Conservation (phyloP, 2,797 vertebrate species). For the Aselliscus stoliczkanus region DNA sequence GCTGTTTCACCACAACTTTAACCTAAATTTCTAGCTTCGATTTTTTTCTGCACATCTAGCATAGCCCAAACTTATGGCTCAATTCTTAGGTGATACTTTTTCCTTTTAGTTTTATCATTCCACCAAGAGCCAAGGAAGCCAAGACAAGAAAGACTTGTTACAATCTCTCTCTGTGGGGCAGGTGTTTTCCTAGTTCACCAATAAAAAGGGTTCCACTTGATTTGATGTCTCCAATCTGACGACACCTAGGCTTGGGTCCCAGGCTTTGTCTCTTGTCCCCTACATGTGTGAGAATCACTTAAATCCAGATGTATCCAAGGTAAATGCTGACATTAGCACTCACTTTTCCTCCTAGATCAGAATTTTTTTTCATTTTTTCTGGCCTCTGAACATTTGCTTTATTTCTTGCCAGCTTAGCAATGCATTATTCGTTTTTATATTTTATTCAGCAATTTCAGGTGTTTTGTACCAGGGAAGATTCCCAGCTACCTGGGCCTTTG, state of each 20-base stretch:
- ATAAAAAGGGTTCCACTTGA: neutral
- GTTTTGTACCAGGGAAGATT: neutral
- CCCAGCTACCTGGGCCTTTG: neutral
- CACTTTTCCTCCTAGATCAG: neutral
- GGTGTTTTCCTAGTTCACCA: neutral
- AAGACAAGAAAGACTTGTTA: neutral
- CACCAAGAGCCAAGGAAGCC: neutral
- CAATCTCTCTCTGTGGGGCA: neutral
- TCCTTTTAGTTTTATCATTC: neutral
- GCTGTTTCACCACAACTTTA: neutral
- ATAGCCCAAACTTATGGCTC: neutral
- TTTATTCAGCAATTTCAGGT: constrained; percentile 35
- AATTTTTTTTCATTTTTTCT: neutral
- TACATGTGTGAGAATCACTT: neutral
- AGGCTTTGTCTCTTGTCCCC: neutral
- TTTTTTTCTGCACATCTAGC: neutral
- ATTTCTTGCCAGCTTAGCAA: constrained; percentile 15
- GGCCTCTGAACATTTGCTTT: neutral
- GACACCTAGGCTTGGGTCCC: neutral
- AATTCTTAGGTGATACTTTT: neutral
- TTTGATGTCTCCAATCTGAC: neutral
- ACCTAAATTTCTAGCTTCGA: neutral
- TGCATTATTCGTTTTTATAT: constrained; percentile 19
- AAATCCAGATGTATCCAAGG: neutral
- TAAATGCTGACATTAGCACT: neutral